Evolutionary conservation across 2,113 vertebrate species (phyloP), one percentile per base, ranked within the genome.

Genomic region (Turdus rufiventris): DNA sequence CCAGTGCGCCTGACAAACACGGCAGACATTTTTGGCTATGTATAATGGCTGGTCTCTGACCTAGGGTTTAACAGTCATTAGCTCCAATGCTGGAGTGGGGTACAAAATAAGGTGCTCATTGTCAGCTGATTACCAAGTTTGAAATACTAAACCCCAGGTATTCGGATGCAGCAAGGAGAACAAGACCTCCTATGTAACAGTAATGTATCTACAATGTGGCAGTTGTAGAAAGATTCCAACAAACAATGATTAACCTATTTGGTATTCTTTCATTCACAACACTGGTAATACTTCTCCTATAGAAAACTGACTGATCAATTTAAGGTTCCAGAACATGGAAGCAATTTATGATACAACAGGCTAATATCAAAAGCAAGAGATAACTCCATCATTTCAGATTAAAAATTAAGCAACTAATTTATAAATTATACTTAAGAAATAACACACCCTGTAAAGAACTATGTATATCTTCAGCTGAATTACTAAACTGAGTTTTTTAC

Each of bases 141-240:
- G 96, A 98, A 97, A 98, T 61, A 96, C 95, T 96, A 98, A 91
- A 97, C 96, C 94, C 88, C 54, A 93, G 88, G 85, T 93, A 97
- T 96, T 94, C 94, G 88, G 87, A 94, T 65, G 91, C 77, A 78
- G 85, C 89, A 93, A 56, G 85, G 51, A 76, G 84, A 95, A 95
- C 92, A 92, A 97, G 94, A 97, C 92, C 53, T 94, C 66, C 93
- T 93, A 91, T 86, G 95, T 51, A 96, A 91, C 51, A 82, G 43
- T 48, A 95, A 14, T 95, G 92, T 73, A 91, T 34, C 88, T 85
- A 94, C 92, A 96, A 90, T 73, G 75, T 82, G 77, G 91, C 67
- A 95, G 80, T 68, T 94, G 67, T 71, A 97, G 79, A 94, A 94
- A 92, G 88, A 91, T 43, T 95, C 75, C 75, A 92, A 62, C n/a